Evolutionary conservation across 2,888 invertebrate genomes (phyloP), one percentile per base, ranked within the genome.

Genomic region (Calameuta idolon): DNA sequence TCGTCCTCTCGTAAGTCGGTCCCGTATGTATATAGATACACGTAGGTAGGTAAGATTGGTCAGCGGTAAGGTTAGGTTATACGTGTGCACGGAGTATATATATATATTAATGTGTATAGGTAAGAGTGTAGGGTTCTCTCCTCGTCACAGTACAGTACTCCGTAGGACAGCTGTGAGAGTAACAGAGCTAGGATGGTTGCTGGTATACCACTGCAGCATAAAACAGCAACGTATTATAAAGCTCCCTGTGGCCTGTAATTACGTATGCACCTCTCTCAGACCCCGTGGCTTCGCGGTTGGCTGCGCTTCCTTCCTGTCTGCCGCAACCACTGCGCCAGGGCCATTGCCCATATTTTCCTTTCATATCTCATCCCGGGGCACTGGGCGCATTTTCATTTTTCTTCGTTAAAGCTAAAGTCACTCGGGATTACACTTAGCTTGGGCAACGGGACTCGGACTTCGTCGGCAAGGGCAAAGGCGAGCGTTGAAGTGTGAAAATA

Each of bases 231-330:
- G 74, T 37, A 37, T 68, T 75, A 68, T 37, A 68, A 75, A 68
- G 83, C 84, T 83, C 81, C 84, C 82, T 80, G 89, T 85, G 88
- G 87, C 86, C 88, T 86, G 88, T 87, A 90, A 90, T 90, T 89
- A 91, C 87, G 88, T 87, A 90, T 89, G 89, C 89, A 90, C 88
- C 89, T 88, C 89, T 89, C 87, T 84, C 83, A 83, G 87, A 86
- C 85, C 86, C 87, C 85, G 87, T 86, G 86, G 89, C 90, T 89
- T 88, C 88, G 87, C 91, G 90, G 90, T 90, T 89, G 87, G 90
- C 87, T 89, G 90, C 90, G 90, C 90, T 91, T 91, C 90, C 91
- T 91, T 91, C 90, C 91, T 90, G 90, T 90, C 90, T 85, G 81
- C 82, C 84, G 89, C 89, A 88, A 87, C 88, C 87, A 86, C 86